phyloP scores from a whole-genome alignment of 2,797 vertebrate genomes.

The Mionectes olivaceus region DNA sequence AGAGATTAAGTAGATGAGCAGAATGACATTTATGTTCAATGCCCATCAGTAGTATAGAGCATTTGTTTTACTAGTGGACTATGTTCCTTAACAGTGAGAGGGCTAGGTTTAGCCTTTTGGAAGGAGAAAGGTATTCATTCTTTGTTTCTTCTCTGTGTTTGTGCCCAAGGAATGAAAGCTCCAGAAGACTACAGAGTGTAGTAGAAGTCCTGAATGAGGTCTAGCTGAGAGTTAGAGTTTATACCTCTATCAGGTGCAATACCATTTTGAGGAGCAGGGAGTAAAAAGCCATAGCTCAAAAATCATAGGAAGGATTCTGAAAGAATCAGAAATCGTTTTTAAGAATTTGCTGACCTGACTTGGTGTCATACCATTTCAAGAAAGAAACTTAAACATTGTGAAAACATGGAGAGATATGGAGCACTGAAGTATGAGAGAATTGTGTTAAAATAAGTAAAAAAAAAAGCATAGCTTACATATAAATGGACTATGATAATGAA shows the following conservation, averaged over 20 bases:
- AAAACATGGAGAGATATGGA: background rate
- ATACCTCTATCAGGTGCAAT: background rate
- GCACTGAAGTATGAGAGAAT: background rate
- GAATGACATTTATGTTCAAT: fast-evolving
- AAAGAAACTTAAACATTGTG: background rate
- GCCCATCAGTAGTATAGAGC: background rate
- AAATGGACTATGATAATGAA: background rate
- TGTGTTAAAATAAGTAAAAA: background rate
- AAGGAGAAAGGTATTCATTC: background rate
- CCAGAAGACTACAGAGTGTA: background rate
- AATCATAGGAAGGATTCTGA: background rate
- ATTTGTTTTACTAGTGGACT: background rate
- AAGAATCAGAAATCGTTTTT: background rate
- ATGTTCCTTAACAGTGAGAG: background rate
- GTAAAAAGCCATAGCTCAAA: background rate
- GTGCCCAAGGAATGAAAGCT: background rate
- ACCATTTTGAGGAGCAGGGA: background rate
- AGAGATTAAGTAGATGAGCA: background rate
- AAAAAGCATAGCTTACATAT: background rate
- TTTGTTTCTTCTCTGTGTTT: background rate
- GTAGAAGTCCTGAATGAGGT: background rate
- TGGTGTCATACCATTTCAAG: background rate
- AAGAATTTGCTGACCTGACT: background rate
- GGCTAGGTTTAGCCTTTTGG: background rate
- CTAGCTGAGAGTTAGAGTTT: background rate